Conservation (phyloP, 2,888 invertebrate species). For the Ophraella communa region DNA sequence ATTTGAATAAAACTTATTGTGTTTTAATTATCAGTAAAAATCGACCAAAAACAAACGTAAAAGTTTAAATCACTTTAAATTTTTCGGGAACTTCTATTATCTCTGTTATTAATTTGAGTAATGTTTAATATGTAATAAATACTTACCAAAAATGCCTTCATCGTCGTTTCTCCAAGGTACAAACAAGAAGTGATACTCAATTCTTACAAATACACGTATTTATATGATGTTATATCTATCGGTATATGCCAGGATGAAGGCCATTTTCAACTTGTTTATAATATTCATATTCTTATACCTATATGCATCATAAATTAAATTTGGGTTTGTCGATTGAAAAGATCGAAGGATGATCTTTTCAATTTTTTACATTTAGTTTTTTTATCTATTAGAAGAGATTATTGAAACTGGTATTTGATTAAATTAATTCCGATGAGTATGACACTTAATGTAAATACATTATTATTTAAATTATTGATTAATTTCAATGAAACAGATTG, state of each 20-base stretch:
- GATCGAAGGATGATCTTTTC: background rate
- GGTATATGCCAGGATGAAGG: background rate
- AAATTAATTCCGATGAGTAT: background rate
- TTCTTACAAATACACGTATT: conserved; percentile 24
- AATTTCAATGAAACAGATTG: background rate
- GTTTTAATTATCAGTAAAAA: too few relatives aligned
- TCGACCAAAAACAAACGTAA: too few relatives aligned
- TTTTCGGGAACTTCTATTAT: too few relatives aligned
- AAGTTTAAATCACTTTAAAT: too few relatives aligned
- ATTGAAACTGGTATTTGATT: background rate
- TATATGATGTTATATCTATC: conserved; percentile 4
- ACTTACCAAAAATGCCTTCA: conserved; percentile 15
- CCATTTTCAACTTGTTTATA: conserved; percentile 27
- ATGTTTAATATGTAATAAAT: background rate
- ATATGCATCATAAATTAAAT: conserved; percentile 4
- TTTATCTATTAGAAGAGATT: background rate
- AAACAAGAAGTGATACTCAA: conserved; percentile 31
- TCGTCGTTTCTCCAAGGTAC: conserved; percentile 29
- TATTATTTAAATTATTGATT: background rate
- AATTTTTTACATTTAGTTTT: background rate
- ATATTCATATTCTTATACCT: background rate
- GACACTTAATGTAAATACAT: background rate
- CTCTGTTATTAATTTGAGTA: too few relatives aligned
- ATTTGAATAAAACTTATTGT: too few relatives aligned
- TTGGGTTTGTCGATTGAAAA: background rate